Percentiles rank a stretch among this genome's conserved stretches.
Evolutionary conservation across 2,888 invertebrate genomes (phyloP).

Genomic region (Auanema sp.): DNA sequence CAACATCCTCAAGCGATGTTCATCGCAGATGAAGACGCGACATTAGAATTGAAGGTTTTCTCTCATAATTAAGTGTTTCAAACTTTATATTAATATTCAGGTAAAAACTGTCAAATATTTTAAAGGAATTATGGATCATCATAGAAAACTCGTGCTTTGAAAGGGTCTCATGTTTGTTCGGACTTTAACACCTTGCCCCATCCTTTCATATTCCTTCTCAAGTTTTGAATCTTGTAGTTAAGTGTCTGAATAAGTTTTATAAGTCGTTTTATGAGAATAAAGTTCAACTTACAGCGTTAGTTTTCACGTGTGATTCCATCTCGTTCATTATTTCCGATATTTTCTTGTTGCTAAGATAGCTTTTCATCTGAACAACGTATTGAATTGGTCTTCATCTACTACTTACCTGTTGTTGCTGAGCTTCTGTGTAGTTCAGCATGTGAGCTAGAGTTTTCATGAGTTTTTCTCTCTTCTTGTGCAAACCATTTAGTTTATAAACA

Average conservation of each 20-base stretch:
- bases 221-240: background rate
- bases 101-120: constrained; percentile 98
- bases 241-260: background rate
- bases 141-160: constrained; percentile 52
- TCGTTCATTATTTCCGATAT: constrained; percentile 3
- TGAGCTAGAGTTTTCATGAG: constrained; percentile 1
- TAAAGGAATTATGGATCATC: constrained; percentile 71
- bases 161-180: background rate
- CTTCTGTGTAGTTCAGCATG: background rate
- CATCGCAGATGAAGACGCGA: constrained; percentile 96
- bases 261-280: too few species aligned
- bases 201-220: constrained; percentile 1
- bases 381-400: background rate
- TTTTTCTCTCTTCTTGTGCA: constrained; percentile 5
- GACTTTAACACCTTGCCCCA: background rate
- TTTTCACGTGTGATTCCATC: background rate
- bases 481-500: background rate
- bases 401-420: constrained; percentile 1
- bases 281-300: too few species aligned
- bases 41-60: constrained; percentile 82
- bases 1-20: constrained; percentile 84
- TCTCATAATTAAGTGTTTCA: too few species aligned
- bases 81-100: constrained; percentile 11
- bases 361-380: constrained; percentile 5
- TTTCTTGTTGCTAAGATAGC: constrained; percentile 6